Base-by-base conservation (phyloP, 92 coral and sea anemone genomes). In the Parazoanthus darwini region DNA sequence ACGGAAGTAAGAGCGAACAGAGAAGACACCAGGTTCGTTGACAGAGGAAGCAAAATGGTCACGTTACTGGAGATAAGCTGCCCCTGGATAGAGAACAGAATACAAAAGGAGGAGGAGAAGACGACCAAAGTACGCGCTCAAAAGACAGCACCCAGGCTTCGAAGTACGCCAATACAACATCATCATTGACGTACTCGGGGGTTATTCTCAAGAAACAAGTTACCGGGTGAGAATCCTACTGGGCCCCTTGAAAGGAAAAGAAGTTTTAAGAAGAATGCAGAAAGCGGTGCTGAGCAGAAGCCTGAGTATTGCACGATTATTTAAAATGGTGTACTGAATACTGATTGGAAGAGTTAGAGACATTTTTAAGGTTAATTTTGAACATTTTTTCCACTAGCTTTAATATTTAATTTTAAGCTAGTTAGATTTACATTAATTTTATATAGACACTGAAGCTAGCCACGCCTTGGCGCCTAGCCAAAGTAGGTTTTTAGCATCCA, bases 171-270 rank as follows among this genome's bases (percentile, higher is more conserved):
- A 89, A 65, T 23, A 71, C 70, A 78, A 90, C 71, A 66, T 66
- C 72, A 66, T 66, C 26, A 10, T 6, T 13, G 72, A 66, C 72
- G 72, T 10, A 66, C 72, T 0, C 26, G 72, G 72, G 22, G 26
- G 26, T 13, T 71, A 46, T 44, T 88, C 79, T 8, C 50, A 42
- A 54, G 86, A 43, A 50, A 35, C 74, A 43, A 79, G 78, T 11
- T 66, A 48, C 36, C 36, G 48, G 37, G 14, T 43, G 85, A 42
- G 71, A 66, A 39, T 39, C 4, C 11, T 86, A 18, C 72, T 26
- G 37, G 77, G 85, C 50, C 78, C 48, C 42, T 74, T 74, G 89
- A 59, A 22, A n/a, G 35, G 84, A 56, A 68, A 35, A 73, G 82
- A 75, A 11, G 71, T 74, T 54, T 42, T 86, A 0, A 44, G 50